phyloP scores from a whole-genome alignment of 2,797 vertebrate species.

The Ptychadena robeensis region DNA sequence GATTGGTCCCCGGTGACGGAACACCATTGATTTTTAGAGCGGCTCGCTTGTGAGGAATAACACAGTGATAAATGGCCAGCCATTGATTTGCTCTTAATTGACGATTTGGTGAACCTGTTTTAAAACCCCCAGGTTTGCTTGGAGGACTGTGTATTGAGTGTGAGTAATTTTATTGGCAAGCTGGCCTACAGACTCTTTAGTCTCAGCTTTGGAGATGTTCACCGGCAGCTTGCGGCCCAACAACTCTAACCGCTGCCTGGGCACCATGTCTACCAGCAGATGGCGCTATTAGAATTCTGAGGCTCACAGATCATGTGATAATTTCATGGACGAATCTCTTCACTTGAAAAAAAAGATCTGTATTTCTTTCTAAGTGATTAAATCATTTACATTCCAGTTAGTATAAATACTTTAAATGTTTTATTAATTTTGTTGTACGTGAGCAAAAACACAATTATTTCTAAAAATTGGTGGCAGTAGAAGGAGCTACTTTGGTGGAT shows the following conservation, averaged over 20 bases:
- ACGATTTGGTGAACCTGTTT: slow-evolving; percentile 91
- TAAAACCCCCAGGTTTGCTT: slow-evolving; percentile 70
- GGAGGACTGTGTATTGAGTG: slow-evolving; percentile 68
- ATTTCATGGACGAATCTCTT: too few species aligned
- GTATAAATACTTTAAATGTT: too few species aligned
- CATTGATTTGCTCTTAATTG: slow-evolving; percentile 98
- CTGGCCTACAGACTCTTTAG: slow-evolving; percentile 76
- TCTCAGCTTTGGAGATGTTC: slow-evolving; percentile 78
- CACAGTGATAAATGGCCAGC: slow-evolving; percentile 86
- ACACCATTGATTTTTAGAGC: slow-evolving; percentile 72
- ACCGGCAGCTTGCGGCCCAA: slow-evolving; percentile 65
- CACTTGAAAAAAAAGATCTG: too few species aligned
- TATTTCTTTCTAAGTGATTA: too few species aligned
- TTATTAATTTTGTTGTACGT: too few species aligned
- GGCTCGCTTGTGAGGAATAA: slow-evolving; percentile 69
- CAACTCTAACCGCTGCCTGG: not conserved
- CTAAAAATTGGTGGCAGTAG: too few species aligned
- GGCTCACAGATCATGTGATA: too few species aligned
- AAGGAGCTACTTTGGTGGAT: too few species aligned
- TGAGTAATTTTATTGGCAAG: slow-evolving; percentile 78
- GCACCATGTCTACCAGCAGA: slow-evolving; percentile 68
- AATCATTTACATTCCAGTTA: too few species aligned
- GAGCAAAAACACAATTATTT: too few species aligned
- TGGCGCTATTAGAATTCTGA: slow-evolving; percentile 74
- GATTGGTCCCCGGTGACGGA: slow-evolving; percentile 75